phyloP scores from a whole-genome alignment of 2,113 vertebrate genomes.

The Lagopus leucura region DNA sequence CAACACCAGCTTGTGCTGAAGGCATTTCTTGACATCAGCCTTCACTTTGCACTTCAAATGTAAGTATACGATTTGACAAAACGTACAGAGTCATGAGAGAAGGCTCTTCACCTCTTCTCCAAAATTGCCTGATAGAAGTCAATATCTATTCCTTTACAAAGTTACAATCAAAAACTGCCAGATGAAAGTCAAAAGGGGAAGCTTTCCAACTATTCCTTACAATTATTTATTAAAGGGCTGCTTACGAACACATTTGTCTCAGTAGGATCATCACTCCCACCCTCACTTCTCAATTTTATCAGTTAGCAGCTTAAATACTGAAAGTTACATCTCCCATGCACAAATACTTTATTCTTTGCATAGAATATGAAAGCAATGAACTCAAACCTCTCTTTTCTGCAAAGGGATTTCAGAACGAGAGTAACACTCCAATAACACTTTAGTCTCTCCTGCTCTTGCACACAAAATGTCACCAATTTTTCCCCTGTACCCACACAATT shows the following conservation, averaged over 20 bases:
- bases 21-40: conserved; percentile 84
- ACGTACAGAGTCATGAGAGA: conserved; percentile 71
- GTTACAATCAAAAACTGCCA: conserved; percentile 71
- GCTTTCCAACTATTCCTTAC: conserved; percentile 38
- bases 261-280: neutral
- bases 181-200: conserved; percentile 67
- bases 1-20: conserved; percentile 82
- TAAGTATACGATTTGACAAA: conserved; percentile 86
- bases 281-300: neutral
- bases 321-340: conserved; percentile 5
- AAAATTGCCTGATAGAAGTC: conserved; percentile 80
- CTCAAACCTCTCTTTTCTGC: conserved; percentile 10
- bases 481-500: neutral
- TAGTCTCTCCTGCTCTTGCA: conserved; percentile 18
- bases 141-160: conserved; percentile 80
- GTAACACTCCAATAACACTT: neutral
- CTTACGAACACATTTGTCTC: conserved; percentile 22
- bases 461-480: neutral
- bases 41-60: conserved; percentile 84
- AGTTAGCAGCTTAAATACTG: conserved; percentile 47
- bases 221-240: conserved; percentile 55
- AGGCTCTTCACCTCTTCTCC: conserved; percentile 59
- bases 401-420: conserved; percentile 36
- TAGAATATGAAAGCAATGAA: conserved; percentile 15
- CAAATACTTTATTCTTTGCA: neutral